Evolutionary conservation across 2,888 invertebrate genomes (phyloP), one percentile per base, ranked within the genome.

Genomic region (Sialis lutaria): DNA sequence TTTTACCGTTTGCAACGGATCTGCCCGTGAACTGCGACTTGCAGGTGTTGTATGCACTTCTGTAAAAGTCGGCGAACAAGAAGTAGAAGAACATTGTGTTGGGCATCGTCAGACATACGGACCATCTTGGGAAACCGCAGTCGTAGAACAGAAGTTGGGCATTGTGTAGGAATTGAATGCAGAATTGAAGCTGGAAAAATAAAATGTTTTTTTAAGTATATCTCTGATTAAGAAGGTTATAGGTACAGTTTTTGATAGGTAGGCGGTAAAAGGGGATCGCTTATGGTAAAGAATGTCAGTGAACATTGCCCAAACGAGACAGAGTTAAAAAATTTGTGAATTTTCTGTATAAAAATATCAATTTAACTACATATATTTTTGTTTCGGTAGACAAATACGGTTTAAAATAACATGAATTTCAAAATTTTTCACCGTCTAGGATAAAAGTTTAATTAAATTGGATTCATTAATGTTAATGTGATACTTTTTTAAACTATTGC

Each of bases 21-120:
- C 35, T 34, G 6, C 35, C 22, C 5, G 13, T 13, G 10, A 35
- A 6, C 35, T 44, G 33, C 9, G 33, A 35, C 4, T 33, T 22
- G 12, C 10, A 13, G 12, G 12, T 10, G n/a, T 10, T 32, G 40
- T 45, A 45, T 12, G 45, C 22, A 4, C 40, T 7, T 33, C 81
- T 80, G 67, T 93, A 95, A 70, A 93, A 95, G 58, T 92, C 85
- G 50, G 81, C 79, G 69, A 95, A 95, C 51, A 95, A 75, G 61
- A 87, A 79, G 64, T 91, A 88, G 72, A 95, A 95, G 73, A 95
- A 86, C 46, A 91, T 76, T 7, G 88, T 88, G 67, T 95, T 93
- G 7, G 87, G 82, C 13, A 90, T 74, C 45, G 90, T 91, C 64
- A 92, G 82, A 58, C 77, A 73, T 40, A 86, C 75, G 6, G 83